Base-by-base conservation (phyloP, 2,797 vertebrate species). In the Oophaga sylvatica region DNA sequence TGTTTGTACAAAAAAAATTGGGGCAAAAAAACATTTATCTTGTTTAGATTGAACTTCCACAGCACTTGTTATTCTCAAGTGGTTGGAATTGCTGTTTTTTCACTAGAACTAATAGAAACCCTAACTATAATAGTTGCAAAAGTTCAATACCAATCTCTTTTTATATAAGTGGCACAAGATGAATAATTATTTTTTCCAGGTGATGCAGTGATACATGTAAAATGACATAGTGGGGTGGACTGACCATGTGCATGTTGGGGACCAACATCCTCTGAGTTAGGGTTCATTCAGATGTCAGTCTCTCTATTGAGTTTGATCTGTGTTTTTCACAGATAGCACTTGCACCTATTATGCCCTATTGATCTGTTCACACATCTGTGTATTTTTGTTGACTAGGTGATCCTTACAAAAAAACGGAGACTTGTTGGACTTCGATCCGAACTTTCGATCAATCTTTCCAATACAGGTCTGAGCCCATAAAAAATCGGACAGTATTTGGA, bases 1-100 rank as follows among this genome's bases (percentile, higher is more conserved):
- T 80, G 29, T 80, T 80, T 80, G 57, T 59, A 80, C 78, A 63
- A 45, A 76, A 53, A 19, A 53, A 22, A 45, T 80, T 45, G 56
- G 57, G 26, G 31, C 31, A 59, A 31, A 62, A 62, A 62, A 62
- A 17, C 57, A 62, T 41, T 59, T 31, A 4, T 80, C 29, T 80
- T 1, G 13, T 80, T 62, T 80, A 80, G 56, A 17, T 6, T 35
- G 2, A 10, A 19, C n/a, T 60, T 29, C 56, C 53, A 60, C 41
- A 29, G 57, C 29, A 48, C 31, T 80, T 73, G 17, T 22, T 4
- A 45, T 45, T 75, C 19, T 19, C 41, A 22, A 20, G 13, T 45
- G 9, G n/a, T 41, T 41, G 26, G 53, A 57, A 19, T 19, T 78
- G 26, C 48, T 59, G 12, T n/a, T 7, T 41, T 63, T 45, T 35